Base-by-base conservation (phyloP, 2,797 vertebrate species). In the Coregonus ussuriensis region DNA sequence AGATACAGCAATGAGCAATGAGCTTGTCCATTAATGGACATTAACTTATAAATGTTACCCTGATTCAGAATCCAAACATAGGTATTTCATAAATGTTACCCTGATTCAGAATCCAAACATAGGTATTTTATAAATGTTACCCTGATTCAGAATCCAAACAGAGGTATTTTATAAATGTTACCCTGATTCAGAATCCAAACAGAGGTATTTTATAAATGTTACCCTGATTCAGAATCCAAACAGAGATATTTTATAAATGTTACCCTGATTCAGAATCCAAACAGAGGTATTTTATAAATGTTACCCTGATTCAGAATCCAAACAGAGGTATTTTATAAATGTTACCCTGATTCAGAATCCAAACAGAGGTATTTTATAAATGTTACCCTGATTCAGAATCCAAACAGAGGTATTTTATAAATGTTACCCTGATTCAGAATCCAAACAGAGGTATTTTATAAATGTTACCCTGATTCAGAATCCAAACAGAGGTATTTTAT, bases 21-120 rank as follows among this genome's bases (percentile, higher is more conserved):
- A 75, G 69, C 79, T 86, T 82, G 86, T 86, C 89, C 89, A 90
- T 89, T 90, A 89, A 91, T 89, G 88, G 87, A 82, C 65, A 85
- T 54, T 16, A 69, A 78, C 80, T 88, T 87, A 86, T 83, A 77
- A 85, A 89, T 84, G 25, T 25, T 25, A 25, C 25, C 25, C 31
- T 33, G 31, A 33, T 3, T 33, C 31, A 33, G 31, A 33, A 33
- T 33, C 31, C 31, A 33, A 33, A 33, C 31, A 33, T 33, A 33
- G 31, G 31, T 33, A 33, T 33, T 33, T 3, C 3, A 25, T 83
- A 78, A 85, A 89, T 84, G 74, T 66, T 63, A 75, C 56, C 72
- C 71, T 47, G 80, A 81, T 82, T 85, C 82, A 71, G 59, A 56
- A 68, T 37, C 41, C 67, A 79, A 16, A n/a, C 70, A 25, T 6